A percentile compares a stretch with the other conserved stretches of the same genome.
These are phyloP conservation scores for Oreochromis tanganicae DNA, from an alignment of 2,113 vertebrate genomes.

Conservation along the genomic window DNA sequence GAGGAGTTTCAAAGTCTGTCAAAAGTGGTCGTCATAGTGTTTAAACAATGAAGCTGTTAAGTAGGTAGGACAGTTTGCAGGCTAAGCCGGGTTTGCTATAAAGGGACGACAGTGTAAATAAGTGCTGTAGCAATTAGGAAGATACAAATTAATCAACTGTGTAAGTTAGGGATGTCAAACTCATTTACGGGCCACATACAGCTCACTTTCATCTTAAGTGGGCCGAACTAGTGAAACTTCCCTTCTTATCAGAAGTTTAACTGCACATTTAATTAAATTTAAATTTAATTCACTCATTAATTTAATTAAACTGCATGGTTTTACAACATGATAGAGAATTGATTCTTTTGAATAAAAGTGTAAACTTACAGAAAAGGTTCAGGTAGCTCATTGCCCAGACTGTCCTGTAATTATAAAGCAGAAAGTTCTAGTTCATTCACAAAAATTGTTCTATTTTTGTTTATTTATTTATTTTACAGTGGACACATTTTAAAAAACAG, in stretches of 20 bases:
- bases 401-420: not conserved
- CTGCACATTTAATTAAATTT: not conserved
- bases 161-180: not conserved
- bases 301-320: not conserved
- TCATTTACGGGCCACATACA: not conserved
- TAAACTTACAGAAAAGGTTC: not conserved
- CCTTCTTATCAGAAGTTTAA: not conserved
- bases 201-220: not conserved
- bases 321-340: not conserved
- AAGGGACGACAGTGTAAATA: not conserved
- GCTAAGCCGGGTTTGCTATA: not conserved
- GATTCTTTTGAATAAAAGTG: not conserved
- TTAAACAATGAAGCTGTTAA: not conserved
- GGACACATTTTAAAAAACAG: not conserved
- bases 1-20: not conserved
- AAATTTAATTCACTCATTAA: not conserved
- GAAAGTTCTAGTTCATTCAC: not conserved
- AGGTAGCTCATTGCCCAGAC: rapidly evolving
- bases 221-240: not conserved
- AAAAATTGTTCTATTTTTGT: not conserved
- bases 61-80: not conserved
- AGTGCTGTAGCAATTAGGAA: not conserved
- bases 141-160: not conserved
- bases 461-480: not conserved
- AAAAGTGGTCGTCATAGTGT: not conserved